Evolutionary conservation across 2,113 vertebrate genomes (phyloP).

Genomic region (Chrysemys picta): DNA sequence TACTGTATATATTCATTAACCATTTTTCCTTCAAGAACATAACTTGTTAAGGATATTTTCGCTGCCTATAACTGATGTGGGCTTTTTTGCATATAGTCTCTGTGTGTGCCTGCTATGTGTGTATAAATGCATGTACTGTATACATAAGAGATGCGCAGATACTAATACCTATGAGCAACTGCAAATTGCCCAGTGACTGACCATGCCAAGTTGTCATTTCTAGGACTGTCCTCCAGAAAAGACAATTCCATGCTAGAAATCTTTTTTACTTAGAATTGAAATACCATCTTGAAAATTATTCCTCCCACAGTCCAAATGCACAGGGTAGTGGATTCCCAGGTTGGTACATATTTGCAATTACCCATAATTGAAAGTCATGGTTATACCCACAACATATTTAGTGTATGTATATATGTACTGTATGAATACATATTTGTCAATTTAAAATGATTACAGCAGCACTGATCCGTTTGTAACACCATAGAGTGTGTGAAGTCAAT

Average conservation of each 20-base stretch:
- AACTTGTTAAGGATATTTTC: neutral
- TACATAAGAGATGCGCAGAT: neutral
- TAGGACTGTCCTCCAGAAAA: neutral
- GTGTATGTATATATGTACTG: neutral
- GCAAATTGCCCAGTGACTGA: neutral
- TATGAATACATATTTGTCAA: rapidly evolving
- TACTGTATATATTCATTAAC: constrained; percentile 48
- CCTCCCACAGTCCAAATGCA: neutral
- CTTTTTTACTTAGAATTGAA: neutral
- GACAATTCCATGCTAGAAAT: neutral
- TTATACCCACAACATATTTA: neutral
- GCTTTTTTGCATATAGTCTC: neutral
- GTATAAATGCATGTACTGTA: neutral
- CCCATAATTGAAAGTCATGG: neutral
- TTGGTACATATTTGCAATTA: neutral
- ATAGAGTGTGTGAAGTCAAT: constrained; percentile 61
- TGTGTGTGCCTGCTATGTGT: neutral
- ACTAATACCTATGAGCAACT: neutral
- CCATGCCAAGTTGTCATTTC: neutral
- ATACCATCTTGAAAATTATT: neutral
- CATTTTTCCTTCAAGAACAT: constrained; percentile 33
- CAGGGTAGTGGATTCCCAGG: neutral
- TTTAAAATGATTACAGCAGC: constrained; percentile 8
- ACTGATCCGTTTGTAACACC: constrained; percentile 20
- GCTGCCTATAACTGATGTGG: neutral